Evolutionary conservation across 2,888 invertebrate genomes (phyloP).

Genomic region (Ophonus ardosiacus): DNA sequence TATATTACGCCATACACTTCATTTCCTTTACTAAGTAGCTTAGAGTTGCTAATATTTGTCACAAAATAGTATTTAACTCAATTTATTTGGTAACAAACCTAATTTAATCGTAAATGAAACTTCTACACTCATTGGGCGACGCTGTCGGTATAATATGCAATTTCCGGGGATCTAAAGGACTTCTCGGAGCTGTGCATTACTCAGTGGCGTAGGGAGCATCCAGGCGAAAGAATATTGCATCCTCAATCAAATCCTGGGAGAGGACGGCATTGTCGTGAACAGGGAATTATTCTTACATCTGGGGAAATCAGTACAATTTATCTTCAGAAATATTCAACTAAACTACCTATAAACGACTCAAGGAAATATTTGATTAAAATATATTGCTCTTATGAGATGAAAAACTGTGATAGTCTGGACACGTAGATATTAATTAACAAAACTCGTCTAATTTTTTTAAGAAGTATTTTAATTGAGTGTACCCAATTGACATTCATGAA

Average conservation of each 20-base stretch:
- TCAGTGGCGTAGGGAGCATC: neutral
- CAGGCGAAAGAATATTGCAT: slow-evolving; percentile 6
- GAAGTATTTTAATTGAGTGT: too few relatives aligned
- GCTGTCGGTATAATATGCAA: slow-evolving; percentile 15
- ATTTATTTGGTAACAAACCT: slow-evolving; percentile 50
- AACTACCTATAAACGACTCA: neutral
- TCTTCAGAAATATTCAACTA: neutral
- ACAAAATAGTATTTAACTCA: slow-evolving; percentile 52
- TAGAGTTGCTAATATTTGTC: neutral
- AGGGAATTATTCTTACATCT: neutral
- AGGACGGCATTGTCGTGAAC: neutral
- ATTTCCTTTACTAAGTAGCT: neutral
- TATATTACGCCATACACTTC: neutral
- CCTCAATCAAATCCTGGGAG: slow-evolving; percentile 2
- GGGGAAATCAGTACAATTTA: slow-evolving; percentile 8
- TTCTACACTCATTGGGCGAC: slow-evolving; percentile 14
- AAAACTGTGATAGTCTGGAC: too few relatives aligned
- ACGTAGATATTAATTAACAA: too few relatives aligned
- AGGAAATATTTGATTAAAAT: neutral
- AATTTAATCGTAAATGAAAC: slow-evolving; percentile 39
- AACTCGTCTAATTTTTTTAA: too few relatives aligned
- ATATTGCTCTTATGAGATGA: too few relatives aligned
- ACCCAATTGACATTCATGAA: too few relatives aligned
- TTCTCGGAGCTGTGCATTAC: neutral
- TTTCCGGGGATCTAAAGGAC: neutral